Conservation (phyloP, 1,140 invertebrate genomes). For the Maconellicoccus hirsutus region DNA sequence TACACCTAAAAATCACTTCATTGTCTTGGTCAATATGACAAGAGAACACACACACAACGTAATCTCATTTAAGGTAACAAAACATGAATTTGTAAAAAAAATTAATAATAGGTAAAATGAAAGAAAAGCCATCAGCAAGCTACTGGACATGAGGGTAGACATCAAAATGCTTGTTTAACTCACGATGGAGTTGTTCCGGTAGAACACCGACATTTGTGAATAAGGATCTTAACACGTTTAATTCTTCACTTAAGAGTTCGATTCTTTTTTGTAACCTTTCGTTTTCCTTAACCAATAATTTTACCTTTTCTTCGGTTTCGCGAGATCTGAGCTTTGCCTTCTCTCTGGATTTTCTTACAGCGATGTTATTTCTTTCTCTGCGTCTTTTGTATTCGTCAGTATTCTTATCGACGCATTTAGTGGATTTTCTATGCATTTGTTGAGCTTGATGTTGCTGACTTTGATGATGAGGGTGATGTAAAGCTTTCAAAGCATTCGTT, state of each 20-base stretch:
- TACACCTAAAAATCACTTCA: too few relatives aligned
- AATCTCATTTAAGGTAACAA: too few relatives aligned
- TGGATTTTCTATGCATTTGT: conserved; percentile 43
- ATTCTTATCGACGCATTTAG: conserved; percentile 75
- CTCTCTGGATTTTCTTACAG: conserved; percentile 88
- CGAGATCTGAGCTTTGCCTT: conserved; percentile 89
- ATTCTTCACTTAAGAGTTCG: conserved; percentile 81
- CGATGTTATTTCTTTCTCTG: conserved; percentile 91
- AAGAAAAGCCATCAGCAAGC: too few relatives aligned
- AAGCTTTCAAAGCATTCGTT: conserved; percentile 32
- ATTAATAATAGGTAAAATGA: too few relatives aligned
- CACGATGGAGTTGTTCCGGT: conserved; percentile 56
- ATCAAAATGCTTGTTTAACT: conserved; percentile 58
- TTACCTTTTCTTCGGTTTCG: conserved; percentile 89
- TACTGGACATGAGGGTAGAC: conserved; percentile 43
- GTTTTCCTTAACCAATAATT: conserved; percentile 81
- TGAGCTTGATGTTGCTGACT: conserved; percentile 35
- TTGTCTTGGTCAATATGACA: too few relatives aligned
- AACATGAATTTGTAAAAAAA: too few relatives aligned
- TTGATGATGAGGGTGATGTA: conserved; percentile 37
- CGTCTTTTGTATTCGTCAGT: conserved; percentile 85
- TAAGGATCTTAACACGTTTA: conserved; percentile 69
- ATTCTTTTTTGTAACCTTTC: conserved; percentile 83
- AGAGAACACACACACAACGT: too few relatives aligned
- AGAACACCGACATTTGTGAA: conserved; percentile 61